Conservation (phyloP, 1,140 invertebrate species). For the Cecropterus lyciades region DNA sequence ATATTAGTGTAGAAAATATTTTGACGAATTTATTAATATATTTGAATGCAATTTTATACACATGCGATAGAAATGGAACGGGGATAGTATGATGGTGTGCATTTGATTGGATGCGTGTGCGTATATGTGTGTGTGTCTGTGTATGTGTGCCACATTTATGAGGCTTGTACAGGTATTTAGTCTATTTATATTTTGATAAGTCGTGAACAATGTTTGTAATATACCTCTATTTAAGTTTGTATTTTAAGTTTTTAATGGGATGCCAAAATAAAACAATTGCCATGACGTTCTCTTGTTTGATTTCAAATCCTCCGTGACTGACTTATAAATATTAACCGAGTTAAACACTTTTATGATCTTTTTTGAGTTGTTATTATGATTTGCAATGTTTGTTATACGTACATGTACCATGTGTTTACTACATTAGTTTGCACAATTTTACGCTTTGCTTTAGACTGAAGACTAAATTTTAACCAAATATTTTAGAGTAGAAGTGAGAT, state of each 20-base stretch:
- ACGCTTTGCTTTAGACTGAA: too few species aligned
- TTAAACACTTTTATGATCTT: neutral
- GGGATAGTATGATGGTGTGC: slow-evolving; percentile 28
- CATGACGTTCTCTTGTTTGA: slow-evolving; percentile 28
- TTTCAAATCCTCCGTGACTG: slow-evolving; percentile 12
- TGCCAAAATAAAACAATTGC: slow-evolving; percentile 44
- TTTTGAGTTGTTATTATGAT: too few species aligned
- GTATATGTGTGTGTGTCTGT: slow-evolving; percentile 35
- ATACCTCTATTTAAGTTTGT: slow-evolving; percentile 36
- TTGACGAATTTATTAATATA: slow-evolving; percentile 63
- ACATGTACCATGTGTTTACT: too few species aligned
- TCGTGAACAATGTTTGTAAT: slow-evolving; percentile 25
- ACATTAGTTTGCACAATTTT: too few species aligned
- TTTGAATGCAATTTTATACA: slow-evolving; percentile 38
- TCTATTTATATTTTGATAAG: slow-evolving; percentile 50
- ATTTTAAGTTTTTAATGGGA: slow-evolving; percentile 40
- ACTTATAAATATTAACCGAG: neutral
- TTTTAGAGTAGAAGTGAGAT: too few species aligned
- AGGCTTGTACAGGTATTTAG: slow-evolving; percentile 38
- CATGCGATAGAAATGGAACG: slow-evolving; percentile 2
- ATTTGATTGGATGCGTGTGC: slow-evolving; percentile 23
- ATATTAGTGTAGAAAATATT: slow-evolving; percentile 6
- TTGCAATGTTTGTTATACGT: too few species aligned
- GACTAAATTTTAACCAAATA: too few species aligned
- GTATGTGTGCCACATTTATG: slow-evolving; percentile 28